Percentiles rank a stretch among this genome's conserved stretches.
phyloP scores from a whole-genome alignment of 2,113 vertebrate species.

The Alces alces region DNA sequence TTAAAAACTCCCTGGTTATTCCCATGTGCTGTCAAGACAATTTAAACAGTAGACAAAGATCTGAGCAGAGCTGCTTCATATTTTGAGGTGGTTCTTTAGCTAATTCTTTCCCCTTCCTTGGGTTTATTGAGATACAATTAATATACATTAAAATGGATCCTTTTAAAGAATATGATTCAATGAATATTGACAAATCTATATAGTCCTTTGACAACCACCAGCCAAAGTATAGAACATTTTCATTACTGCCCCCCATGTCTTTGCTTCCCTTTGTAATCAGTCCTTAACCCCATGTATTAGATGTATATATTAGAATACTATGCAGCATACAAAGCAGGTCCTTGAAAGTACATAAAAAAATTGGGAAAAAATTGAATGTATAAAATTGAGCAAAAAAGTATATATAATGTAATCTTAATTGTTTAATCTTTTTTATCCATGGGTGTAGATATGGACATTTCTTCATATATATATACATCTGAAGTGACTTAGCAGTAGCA shows the following conservation, averaged over 20 bases:
- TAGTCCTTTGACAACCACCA: background rate
- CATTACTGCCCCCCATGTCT: background rate
- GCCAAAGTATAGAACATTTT: background rate
- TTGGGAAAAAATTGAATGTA: background rate
- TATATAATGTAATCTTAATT: background rate
- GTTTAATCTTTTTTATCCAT: background rate
- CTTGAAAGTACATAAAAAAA: background rate
- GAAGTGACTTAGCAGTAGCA: too few species aligned
- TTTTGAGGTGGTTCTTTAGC: background rate
- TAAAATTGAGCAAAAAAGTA: background rate
- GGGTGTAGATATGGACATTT: background rate
- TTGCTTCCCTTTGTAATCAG: background rate
- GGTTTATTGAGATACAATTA: background rate
- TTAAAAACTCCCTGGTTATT: background rate
- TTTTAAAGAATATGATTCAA: background rate
- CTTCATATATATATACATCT: background rate
- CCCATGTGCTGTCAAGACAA: background rate
- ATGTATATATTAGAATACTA: background rate
- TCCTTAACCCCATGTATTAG: rapidly evolving
- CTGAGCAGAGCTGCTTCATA: background rate
- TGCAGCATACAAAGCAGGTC: background rate
- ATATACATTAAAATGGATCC: background rate
- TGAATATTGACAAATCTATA: background rate
- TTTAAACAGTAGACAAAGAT: background rate
- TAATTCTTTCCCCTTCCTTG: background rate